Base-by-base conservation (phyloP, 2,113 vertebrate genomes). In the Lepisosteus oculatus region DNA sequence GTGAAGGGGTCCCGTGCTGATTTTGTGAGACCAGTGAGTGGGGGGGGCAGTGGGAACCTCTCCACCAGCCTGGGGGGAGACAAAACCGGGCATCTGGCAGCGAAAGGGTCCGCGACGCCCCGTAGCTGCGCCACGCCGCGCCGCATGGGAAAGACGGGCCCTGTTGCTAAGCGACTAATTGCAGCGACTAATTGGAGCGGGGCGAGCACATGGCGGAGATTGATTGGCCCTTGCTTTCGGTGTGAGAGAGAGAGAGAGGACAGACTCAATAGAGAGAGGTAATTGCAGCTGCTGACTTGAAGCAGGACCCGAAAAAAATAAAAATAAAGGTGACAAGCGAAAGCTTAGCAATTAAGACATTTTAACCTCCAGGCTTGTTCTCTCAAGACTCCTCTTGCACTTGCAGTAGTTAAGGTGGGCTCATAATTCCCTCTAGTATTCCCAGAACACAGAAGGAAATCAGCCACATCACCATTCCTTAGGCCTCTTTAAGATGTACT, bases 161-260 rank as follows among this genome's bases (percentile, higher is more conserved):
- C 72, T 8, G 85, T 88, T 88, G 87, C 85, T 88, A 81, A 82
- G 86, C 81, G 81, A 87, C 84, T 83, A 78, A 83, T 83, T 78
- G 79, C 74, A 71, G 78, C 64, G 62, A 73, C 73, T 78, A 76
- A 63, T 29, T 29, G 74, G 70, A 66, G 57, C 8, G 51, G 67
- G 13, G 47, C 9, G 13, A 9, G 17, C 9, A 14, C 51, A 41
- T 17, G 45, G 61, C 41, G 61, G 11, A n/a, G 70, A 79, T 54
- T 76, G 80, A 85, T 71, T 79, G 66, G 76, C 1, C 75, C 54
- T 72, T 76, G 73, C 74, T 77, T 43, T 74, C 68, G 77, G 29
- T 29, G 29, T 2, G 29, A 29, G 29, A 29, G 59, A 61, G 59
- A 15, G 15, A 17, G 15, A 17, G 15, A 17, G 15, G 15, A 17